Evolutionary conservation across 2,797 vertebrate genomes (phyloP).

Genomic region (Poeciliopsis gracilis): DNA sequence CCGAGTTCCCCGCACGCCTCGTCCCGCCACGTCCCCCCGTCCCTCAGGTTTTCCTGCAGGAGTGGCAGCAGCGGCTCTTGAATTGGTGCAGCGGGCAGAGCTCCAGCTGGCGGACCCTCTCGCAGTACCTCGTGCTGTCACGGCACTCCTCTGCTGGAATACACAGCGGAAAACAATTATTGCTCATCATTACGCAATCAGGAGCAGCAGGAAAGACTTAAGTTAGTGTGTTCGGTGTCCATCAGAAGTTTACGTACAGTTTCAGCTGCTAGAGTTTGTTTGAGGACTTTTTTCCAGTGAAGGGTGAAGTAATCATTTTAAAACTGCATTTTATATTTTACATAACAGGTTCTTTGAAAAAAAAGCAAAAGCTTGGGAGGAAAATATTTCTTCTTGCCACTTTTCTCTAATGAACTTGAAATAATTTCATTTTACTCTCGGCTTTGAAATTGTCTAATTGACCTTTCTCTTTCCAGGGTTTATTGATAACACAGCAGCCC

Average conservation of each 20-base stretch:
- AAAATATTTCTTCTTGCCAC: background rate
- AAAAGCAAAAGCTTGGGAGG: background rate
- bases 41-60: slow-evolving; percentile 89
- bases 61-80: slow-evolving; percentile 92
- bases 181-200: background rate
- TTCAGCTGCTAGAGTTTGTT: background rate
- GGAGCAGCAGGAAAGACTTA: background rate
- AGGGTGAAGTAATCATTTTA: background rate
- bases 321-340: background rate
- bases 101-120: slow-evolving; percentile 93
- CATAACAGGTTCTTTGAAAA: background rate
- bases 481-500: background rate
- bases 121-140: slow-evolving; percentile 95
- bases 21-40: background rate
- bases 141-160: slow-evolving; percentile 85
- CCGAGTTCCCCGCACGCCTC: slow-evolving; percentile 26
- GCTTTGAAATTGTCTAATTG: background rate
- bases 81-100: slow-evolving; percentile 94
- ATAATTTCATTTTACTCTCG: background rate
- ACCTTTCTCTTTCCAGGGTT: background rate
- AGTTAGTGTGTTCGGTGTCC: background rate
- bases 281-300: background rate
- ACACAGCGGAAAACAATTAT: slow-evolving; percentile 5
- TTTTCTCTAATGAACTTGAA: background rate
- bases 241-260: background rate